Percentiles rank a stretch among this genome's conserved stretches.
Evolutionary conservation across 2,888 invertebrate genomes (phyloP).

Genomic region (Cantharis rufa): DNA sequence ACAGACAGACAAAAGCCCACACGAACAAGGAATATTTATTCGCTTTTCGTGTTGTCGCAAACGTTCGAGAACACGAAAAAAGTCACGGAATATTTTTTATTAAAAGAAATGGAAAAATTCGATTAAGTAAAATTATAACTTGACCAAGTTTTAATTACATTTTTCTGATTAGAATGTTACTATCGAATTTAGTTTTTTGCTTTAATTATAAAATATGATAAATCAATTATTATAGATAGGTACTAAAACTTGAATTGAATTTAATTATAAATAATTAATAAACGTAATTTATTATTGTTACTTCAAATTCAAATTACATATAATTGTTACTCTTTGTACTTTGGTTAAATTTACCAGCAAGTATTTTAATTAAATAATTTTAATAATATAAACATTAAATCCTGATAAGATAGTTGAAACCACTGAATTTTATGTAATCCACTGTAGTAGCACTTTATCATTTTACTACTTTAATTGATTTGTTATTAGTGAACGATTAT

Average conservation of each 20-base stretch:
- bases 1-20: no score
- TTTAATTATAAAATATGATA: not conserved
- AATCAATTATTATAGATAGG: not conserved
- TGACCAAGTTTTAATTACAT: no score
- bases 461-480: not conserved
- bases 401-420: not conserved
- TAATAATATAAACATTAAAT: not conserved
- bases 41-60: no score
- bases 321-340: not conserved
- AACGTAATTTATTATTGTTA: not conserved
- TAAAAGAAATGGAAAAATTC: no score
- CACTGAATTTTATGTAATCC: not conserved
- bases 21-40: no score
- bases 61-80: no score
- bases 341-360: not conserved
- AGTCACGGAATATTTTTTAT: no score
- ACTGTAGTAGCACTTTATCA: not conserved
- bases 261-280: not conserved
- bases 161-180: no score
- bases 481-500: not conserved
- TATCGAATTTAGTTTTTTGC: no score
- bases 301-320: no score
- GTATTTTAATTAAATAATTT: not conserved
- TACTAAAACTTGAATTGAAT: not conserved
- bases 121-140: no score